Conservation (phyloP, 2,888 invertebrate species). For the Lissonota sp. region DNA sequence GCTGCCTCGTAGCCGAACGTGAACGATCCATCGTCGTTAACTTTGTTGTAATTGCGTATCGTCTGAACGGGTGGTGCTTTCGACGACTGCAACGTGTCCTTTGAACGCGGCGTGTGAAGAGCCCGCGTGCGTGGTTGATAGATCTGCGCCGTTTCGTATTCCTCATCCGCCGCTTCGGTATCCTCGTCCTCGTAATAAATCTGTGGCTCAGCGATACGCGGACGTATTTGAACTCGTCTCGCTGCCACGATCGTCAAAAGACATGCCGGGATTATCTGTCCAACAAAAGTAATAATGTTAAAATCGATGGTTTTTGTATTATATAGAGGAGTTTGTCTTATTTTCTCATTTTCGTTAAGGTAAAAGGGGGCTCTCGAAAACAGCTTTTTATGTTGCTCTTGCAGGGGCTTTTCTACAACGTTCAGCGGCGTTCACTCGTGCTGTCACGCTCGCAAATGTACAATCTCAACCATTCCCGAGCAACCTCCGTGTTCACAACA, state of each 20-base stretch:
- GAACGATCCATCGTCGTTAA: slow-evolving; percentile 93
- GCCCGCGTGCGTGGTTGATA: slow-evolving; percentile 81
- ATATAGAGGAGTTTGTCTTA: neutral
- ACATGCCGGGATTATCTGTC: slow-evolving; percentile 79
- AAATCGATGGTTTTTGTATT: neutral
- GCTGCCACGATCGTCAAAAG: slow-evolving; percentile 79
- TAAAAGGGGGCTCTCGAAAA: no score
- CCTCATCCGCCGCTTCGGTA: slow-evolving; percentile 76
- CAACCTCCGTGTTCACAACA: slow-evolving; percentile 8
- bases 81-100: slow-evolving; percentile 85
- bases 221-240: slow-evolving; percentile 85
- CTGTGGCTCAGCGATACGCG: slow-evolving; percentile 82
- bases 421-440: neutral
- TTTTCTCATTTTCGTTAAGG: neutral
- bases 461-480: slow-evolving; percentile 9
- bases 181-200: slow-evolving; percentile 83
- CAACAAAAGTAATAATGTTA: neutral
- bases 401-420: no score
- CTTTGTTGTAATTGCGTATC: slow-evolving; percentile 92
- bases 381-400: no score
- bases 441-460: neutral
- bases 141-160: slow-evolving; percentile 75
- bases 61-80: slow-evolving; percentile 92
- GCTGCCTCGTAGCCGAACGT: slow-evolving; percentile 93
- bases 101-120: slow-evolving; percentile 83